Evolutionary conservation across 1,140 invertebrate genomes (phyloP).

Genomic region (Daktulosphaira vitifoliae): DNA sequence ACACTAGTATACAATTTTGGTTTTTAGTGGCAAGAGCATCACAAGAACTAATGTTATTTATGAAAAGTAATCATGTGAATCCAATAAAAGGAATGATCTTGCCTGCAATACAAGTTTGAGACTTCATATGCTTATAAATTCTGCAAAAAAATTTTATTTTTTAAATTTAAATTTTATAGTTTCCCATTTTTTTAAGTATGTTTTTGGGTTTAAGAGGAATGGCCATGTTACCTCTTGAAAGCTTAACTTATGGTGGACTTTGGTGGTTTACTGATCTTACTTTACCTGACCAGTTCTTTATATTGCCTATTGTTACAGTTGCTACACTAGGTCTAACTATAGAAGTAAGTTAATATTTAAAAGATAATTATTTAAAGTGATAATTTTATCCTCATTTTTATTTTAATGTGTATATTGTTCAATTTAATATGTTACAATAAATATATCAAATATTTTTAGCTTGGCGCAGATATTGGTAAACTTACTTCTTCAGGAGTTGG

Average conservation of each 20-base stretch:
- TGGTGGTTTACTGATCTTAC: constrained; percentile 92
- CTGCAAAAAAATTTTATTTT: constrained; percentile 32
- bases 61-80: constrained; percentile 71
- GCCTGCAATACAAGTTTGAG: constrained; percentile 64
- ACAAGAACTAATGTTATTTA: constrained; percentile 65
- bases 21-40: constrained; percentile 55
- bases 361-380: no score
- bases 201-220: constrained; percentile 76
- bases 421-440: no score
- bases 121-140: constrained; percentile 2
- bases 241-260: constrained; percentile 77
- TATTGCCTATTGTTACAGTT: constrained; percentile 77
- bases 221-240: constrained; percentile 78
- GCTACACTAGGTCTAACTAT: constrained; percentile 70
- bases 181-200: constrained; percentile 83
- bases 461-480: constrained; percentile 68
- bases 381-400: neutral
- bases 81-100: constrained; percentile 72
- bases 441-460: constrained; percentile 42
- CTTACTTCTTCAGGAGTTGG: constrained; percentile 54
- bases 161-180: constrained; percentile 47
- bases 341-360: constrained; percentile 55
- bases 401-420: neutral
- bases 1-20: no score
- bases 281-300: constrained; percentile 76